These are phyloP conservation scores for Amniataba percoides DNA, from an alignment of 2,797 vertebrate genomes.

Conservation along the genomic window DNA sequence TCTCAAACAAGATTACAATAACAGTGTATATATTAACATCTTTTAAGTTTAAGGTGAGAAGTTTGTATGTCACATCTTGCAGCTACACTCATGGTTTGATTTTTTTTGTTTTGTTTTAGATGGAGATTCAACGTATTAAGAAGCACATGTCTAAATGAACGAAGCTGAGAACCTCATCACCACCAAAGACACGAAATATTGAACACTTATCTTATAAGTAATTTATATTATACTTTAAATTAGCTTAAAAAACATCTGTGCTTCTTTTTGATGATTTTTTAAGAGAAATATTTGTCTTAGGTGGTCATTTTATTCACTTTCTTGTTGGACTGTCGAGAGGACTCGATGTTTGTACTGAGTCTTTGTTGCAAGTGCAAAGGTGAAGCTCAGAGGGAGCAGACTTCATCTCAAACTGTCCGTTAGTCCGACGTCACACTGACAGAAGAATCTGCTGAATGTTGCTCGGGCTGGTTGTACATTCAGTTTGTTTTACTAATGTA, in stretches of 20 bases:
- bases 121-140: conserved; percentile 97
- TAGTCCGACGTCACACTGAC: not conserved
- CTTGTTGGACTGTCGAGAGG: conserved; percentile 5
- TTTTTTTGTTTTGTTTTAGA: conserved; percentile 80
- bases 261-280: conserved; percentile 16
- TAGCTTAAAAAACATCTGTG: not conserved
- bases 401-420: not conserved
- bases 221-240: not conserved
- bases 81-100: conserved; percentile 4
- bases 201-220: conserved; percentile 1
- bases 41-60: not conserved
- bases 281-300: not conserved
- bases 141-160: conserved; percentile 93
- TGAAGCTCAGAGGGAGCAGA: not conserved
- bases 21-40: too few species aligned
- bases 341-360: conserved; percentile 14
- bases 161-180: not conserved
- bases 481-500: conserved; percentile 4
- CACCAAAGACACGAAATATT: conserved; percentile 2
- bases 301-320: not conserved
- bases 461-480: not conserved
- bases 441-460: not conserved
- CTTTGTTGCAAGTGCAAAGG: conserved; percentile 1
- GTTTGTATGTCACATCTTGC: not conserved
- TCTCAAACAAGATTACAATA: not conserved